Conservation (phyloP, 2,113 vertebrate genomes). For the Tauraco erythrolophus region DNA sequence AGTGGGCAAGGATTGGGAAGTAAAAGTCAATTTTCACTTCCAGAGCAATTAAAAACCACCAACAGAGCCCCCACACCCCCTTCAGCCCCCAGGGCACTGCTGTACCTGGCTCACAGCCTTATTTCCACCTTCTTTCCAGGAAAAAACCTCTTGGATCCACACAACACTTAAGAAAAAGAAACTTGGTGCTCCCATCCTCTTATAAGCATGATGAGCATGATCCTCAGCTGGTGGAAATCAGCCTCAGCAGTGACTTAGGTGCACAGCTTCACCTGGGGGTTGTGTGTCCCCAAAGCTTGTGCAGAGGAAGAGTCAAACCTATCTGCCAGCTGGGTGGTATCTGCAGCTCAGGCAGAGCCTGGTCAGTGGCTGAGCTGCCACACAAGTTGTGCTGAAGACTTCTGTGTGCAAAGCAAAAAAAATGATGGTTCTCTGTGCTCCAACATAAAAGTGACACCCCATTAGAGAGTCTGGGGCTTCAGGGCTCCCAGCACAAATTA, state of each 20-base stretch:
- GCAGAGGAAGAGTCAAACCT: not conserved
- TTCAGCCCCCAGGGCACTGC: rapidly evolving
- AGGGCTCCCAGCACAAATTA: not conserved
- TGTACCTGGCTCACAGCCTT: not conserved
- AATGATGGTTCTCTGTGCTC: not conserved
- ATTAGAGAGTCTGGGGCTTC: not conserved
- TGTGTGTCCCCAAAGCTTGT: rapidly evolving
- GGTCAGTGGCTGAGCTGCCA: not conserved
- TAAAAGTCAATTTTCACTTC: not conserved
- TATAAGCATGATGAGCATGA: rapidly evolving
- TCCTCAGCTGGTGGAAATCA: not conserved
- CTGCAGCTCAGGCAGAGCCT: not conserved
- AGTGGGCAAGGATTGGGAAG: not conserved
- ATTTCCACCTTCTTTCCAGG: not conserved
- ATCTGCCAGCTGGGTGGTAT: not conserved
- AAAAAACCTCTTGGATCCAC: not conserved
- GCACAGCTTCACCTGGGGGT: not conserved
- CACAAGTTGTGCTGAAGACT: not conserved
- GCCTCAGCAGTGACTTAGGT: not conserved
- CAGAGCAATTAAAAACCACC: not conserved
- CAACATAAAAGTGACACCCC: not conserved
- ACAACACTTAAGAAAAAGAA: rapidly evolving
- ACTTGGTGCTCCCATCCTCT: rapidly evolving
- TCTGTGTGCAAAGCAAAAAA: not conserved
- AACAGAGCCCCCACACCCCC: rapidly evolving